Conservation (phyloP, 2,113 vertebrate genomes). For the Podilymbus podiceps region DNA sequence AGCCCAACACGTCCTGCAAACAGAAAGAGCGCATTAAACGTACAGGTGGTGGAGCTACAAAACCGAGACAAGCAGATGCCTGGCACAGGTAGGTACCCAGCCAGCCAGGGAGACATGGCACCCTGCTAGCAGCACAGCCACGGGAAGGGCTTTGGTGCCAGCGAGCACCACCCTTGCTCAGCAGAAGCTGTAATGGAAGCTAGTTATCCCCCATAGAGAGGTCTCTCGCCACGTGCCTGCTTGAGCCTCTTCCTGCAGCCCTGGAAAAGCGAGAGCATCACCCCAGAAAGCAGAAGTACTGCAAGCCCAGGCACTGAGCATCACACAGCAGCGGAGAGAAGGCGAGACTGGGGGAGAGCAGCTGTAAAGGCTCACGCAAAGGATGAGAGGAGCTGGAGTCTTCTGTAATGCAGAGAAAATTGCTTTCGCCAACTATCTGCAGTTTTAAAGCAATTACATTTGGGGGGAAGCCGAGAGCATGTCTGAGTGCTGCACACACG, state of each 20-base stretch:
- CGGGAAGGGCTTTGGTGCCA: background rate
- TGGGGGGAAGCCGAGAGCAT: conserved; percentile 55
- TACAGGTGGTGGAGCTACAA: background rate
- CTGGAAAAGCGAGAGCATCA: accelerated
- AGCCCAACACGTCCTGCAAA: conserved; percentile 47
- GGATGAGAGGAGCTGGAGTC: conserved; percentile 23
- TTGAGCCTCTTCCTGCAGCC: background rate
- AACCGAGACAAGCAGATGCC: accelerated
- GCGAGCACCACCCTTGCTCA: background rate
- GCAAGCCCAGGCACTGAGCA: background rate
- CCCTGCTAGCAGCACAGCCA: accelerated
- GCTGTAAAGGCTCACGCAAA: background rate
- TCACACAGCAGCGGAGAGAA: background rate
- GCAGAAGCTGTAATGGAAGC: background rate
- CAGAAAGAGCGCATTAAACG: conserved; percentile 32
- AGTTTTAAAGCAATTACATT: conserved; percentile 74
- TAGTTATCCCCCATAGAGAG: background rate
- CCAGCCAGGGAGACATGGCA: background rate
- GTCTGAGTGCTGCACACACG: background rate
- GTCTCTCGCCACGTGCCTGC: accelerated
- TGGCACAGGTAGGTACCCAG: background rate
- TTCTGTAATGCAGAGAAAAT: conserved; percentile 69
- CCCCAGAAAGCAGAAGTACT: background rate
- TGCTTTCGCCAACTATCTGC: conserved; percentile 66
- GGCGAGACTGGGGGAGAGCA: background rate